phyloP scores from a whole-genome alignment of 2,888 invertebrate species.

The Dusona sp. region DNA sequence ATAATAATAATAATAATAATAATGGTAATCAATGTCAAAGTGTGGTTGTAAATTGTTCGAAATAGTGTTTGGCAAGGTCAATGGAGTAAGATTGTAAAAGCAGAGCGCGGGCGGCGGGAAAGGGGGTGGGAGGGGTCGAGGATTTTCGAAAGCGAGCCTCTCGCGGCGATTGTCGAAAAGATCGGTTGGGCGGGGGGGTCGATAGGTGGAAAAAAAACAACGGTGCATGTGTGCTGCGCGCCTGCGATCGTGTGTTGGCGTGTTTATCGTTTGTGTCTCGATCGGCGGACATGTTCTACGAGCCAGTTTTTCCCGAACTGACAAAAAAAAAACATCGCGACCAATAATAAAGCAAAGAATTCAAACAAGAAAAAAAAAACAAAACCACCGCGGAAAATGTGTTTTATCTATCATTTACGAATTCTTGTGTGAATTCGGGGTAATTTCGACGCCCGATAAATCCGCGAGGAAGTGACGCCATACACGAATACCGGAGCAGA shows the following conservation, averaged over 20 bases:
- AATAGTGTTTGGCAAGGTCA: not conserved
- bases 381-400: not conserved
- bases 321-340: not conserved
- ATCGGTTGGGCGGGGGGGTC: conserved; percentile 36
- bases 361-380: not conserved
- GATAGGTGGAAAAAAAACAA: conserved; percentile 61
- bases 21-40: not conserved
- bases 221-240: not conserved
- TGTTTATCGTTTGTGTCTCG: not conserved
- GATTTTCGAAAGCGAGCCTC: conserved; percentile 58
- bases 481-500: not conserved
- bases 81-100: not conserved
- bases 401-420: not conserved
- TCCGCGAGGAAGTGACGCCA: conserved; percentile 28
- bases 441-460: conserved; percentile 58
- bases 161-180: conserved; percentile 37
- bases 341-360: not conserved
- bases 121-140: conserved; percentile 16
- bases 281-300: not conserved
- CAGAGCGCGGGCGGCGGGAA: not conserved
- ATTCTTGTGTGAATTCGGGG: conserved; percentile 4
- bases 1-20: too few relatives aligned
- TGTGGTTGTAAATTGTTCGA: not conserved
- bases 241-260: not conserved
- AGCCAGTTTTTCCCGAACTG: conserved; percentile 9